These are phyloP conservation scores for Euborellia annulipes DNA, from an alignment of 1,140 invertebrate genomes.

Conservation along the genomic window DNA sequence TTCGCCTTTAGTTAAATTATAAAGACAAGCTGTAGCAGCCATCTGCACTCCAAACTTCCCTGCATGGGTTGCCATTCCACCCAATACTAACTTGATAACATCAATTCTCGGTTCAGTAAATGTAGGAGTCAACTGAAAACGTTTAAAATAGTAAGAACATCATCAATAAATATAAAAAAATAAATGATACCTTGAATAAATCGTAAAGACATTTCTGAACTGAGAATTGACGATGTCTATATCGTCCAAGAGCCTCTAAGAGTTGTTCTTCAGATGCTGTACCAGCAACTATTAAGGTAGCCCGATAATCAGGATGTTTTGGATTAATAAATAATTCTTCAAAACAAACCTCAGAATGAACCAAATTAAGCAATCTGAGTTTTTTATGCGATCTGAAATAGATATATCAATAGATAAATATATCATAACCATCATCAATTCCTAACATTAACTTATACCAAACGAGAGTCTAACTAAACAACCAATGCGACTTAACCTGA, in stretches of 20 bases:
- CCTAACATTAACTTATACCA: no score
- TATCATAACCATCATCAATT: no score
- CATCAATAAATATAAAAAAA: no score
- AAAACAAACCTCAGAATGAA: slow-evolving; percentile 41
- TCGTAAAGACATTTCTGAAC: slow-evolving; percentile 58
- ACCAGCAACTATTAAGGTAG: slow-evolving; percentile 37
- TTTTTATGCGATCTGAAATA: slow-evolving; percentile 28
- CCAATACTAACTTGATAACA: slow-evolving; percentile 50
- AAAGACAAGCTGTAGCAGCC: slow-evolving; percentile 65
- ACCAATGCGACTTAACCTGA: no score
- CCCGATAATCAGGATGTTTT: slow-evolving; percentile 27
- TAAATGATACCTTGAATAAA: slow-evolving; percentile 34
- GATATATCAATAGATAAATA: no score
- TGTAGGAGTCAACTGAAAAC: slow-evolving; percentile 38
- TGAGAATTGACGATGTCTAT: slow-evolving; percentile 41
- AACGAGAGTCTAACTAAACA: no score
- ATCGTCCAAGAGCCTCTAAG: slow-evolving; percentile 43
- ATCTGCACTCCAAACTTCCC: slow-evolving; percentile 55
- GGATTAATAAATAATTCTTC: slow-evolving; percentile 38
- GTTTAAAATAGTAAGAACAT: no score
- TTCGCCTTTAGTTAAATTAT: slow-evolving; percentile 59
- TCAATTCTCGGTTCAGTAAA: slow-evolving; percentile 43
- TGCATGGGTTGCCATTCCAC: slow-evolving; percentile 49
- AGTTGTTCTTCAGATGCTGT: slow-evolving; percentile 45
- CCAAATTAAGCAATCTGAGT: slow-evolving; percentile 43